A percentile compares a stretch with the other conserved stretches of the same genome.
phyloP scores from a whole-genome alignment of 2,113 vertebrate species.

The Calypte anna region DNA sequence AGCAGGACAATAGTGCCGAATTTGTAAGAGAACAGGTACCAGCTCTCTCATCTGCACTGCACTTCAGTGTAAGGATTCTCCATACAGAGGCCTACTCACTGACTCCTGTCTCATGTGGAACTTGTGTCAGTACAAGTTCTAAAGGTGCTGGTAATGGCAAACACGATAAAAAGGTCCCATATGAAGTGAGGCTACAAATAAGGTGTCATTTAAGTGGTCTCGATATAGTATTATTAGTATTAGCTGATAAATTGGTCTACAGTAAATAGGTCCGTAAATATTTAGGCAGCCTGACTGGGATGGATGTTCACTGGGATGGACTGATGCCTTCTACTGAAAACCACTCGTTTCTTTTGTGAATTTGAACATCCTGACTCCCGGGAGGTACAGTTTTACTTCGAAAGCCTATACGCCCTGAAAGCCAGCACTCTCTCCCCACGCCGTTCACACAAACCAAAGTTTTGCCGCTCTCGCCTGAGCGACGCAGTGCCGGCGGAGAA shows the following conservation, averaged over 20 bases:
- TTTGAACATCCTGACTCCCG: background rate
- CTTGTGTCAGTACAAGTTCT: background rate
- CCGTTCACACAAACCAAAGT: background rate
- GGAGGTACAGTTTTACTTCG: background rate
- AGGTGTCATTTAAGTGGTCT: background rate
- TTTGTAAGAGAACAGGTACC: background rate
- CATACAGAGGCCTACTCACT: background rate
- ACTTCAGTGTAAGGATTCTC: background rate
- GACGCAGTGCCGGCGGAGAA: background rate
- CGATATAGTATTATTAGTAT: no score
- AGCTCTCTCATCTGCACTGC: background rate
- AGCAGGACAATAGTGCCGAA: background rate
- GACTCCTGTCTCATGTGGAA: background rate
- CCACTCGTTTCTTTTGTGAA: background rate
- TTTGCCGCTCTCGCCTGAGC: background rate
- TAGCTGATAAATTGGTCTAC: no score
- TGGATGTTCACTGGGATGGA: background rate
- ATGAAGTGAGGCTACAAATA: rapidly evolving
- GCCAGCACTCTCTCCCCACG: background rate
- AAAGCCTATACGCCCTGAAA: background rate
- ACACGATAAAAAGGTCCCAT: rapidly evolving
- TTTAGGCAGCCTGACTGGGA: background rate
- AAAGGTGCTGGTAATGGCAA: background rate
- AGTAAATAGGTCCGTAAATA: no score
- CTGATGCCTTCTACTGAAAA: background rate